Conservation (phyloP, 2,888 invertebrate genomes). For the Amblyjoppa proteus region DNA sequence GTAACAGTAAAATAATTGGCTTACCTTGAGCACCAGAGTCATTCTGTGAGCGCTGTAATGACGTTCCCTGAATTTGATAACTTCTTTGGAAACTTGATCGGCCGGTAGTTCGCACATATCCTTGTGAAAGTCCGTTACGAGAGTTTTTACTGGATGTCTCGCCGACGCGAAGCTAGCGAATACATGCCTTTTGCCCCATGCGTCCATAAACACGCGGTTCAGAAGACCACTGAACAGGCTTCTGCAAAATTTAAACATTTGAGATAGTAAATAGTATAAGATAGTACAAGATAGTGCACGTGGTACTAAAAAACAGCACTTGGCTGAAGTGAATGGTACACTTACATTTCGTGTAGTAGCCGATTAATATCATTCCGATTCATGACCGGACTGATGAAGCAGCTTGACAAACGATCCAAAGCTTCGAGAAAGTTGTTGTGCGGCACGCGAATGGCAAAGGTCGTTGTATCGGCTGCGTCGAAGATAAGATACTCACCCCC, state of each 20-base stretch:
- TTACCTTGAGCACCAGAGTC: slow-evolving; percentile 93
- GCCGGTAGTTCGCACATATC: slow-evolving; percentile 82
- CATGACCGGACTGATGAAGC: neutral
- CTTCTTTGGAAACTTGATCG: slow-evolving; percentile 88
- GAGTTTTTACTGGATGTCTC: neutral
- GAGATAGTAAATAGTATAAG: too few relatives aligned
- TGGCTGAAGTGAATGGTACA: neutral
- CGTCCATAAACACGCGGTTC: slow-evolving; percentile 79
- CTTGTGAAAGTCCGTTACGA: neutral
- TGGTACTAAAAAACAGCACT: neutral
- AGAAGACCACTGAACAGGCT: too few relatives aligned
- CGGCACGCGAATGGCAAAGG: neutral
- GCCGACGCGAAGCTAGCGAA: neutral
- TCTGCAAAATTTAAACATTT: too few relatives aligned
- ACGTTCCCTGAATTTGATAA: slow-evolving; percentile 90
- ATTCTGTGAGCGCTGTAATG: slow-evolving; percentile 95
- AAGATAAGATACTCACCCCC: neutral
- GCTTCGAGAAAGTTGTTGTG: neutral
- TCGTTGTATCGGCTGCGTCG: neutral
- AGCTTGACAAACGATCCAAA: neutral
- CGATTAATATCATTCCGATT: neutral
- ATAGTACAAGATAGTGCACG: neutral
- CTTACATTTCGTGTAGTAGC: neutral
- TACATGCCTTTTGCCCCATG: neutral
- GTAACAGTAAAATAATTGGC: neutral